Evolutionary conservation across 2,113 vertebrate species (phyloP), one percentile per base, ranked within the genome.

Genomic region (Symphodus melops): DNA sequence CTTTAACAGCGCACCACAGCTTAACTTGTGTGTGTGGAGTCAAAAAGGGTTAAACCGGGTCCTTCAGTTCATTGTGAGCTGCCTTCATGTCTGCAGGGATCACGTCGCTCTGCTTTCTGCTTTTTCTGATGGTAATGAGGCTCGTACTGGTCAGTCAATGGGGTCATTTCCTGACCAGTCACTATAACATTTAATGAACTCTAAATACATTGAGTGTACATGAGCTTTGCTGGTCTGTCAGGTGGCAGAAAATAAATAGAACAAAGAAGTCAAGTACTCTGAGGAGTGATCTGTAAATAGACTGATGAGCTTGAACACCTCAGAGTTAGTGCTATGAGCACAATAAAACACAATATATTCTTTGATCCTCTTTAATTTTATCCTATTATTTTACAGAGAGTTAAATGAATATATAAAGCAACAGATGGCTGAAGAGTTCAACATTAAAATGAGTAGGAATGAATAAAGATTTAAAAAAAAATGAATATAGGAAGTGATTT

Each of bases 141-240:
- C 66, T 65, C 44, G 91, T 88, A 92, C 86, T 79, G 52, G 33
- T 46, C 81, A 65, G 88, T 87, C 90, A 91, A 82, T 80, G 44
- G 87, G 87, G 77, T 87, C 75, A 86, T 86, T 91, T 92, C 83
- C 92, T 93, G 92, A 92, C 90, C 93, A 90, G 79, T 90, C 81
- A 82, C 81, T 68, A 64, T 87, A 91, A 85, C 90, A 86, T 87
- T 33, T 92, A 86, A 93, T 94, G 91, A 92, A 92, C 88, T 92
- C 88, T 80, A 71, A 92, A 91, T 83, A 90, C 83, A 83, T 76
- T 78, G 75, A 42, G n/a, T 76, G 82, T 77, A 84, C 77, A 74
- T 77, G 17, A 72, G 61, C 80, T 90, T 86, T 88, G 72, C 41
- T 62, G 37, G 19, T 54, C 67, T 60, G 73, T 79, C 74, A 63